Evolutionary conservation across 2,797 vertebrate genomes (phyloP).

Genomic region (Crypturellus tataupa): DNA sequence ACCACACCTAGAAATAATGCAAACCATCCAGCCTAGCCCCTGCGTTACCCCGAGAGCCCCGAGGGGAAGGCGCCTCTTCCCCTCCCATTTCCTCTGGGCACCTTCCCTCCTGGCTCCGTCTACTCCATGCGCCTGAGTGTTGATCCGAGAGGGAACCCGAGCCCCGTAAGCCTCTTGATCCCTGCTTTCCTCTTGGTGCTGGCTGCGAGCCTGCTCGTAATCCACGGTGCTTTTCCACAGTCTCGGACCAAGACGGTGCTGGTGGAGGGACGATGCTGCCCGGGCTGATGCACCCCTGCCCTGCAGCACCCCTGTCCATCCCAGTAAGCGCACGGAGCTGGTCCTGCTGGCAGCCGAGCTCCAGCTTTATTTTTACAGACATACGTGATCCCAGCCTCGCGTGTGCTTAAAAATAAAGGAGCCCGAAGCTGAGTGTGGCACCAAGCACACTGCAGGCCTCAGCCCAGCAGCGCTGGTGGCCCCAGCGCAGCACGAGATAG

Average conservation of each 20-base stretch:
- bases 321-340: neutral
- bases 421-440: neutral
- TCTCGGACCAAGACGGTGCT: neutral
- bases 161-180: neutral
- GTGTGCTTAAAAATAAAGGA: neutral
- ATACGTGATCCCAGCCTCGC: neutral
- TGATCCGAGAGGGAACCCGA: neutral
- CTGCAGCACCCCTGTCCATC: neutral
- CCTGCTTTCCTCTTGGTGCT: neutral
- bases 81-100: neutral
- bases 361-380: neutral
- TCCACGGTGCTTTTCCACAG: neutral
- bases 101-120: neutral
- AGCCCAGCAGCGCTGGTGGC: neutral
- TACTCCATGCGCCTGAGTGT: neutral
- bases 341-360: neutral
- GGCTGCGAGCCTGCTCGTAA: neutral
- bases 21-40: neutral
- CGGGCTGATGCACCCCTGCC: no score
- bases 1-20: neutral
- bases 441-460: neutral
- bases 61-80: neutral
- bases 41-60: neutral
- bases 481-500: accelerated
- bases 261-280: neutral